Evolutionary conservation across 2,113 vertebrate genomes (phyloP).

Genomic region (Ptychochromis oligacanthus): DNA sequence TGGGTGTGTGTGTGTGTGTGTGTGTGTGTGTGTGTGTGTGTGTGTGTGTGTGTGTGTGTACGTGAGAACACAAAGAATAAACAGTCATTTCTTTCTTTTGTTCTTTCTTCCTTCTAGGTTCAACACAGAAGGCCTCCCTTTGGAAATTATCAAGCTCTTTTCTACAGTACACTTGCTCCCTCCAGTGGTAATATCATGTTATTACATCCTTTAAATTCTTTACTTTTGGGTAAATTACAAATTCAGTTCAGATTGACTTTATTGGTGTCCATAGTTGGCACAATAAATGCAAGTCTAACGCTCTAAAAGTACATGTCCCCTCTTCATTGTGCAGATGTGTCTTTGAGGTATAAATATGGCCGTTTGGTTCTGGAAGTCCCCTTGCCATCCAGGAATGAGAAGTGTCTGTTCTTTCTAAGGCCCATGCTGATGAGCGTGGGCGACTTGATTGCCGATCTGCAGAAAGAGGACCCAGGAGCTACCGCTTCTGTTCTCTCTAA

Average conservation of each 20-base stretch:
- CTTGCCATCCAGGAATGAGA: slow-evolving; percentile 89
- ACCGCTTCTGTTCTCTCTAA: slow-evolving; percentile 74
- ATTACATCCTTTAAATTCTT: slow-evolving; percentile 5
- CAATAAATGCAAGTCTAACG: not conserved
- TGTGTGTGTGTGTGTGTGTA: not conserved
- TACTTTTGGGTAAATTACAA: not conserved
- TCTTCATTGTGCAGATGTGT: slow-evolving; percentile 76
- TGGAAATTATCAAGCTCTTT: slow-evolving; percentile 33
- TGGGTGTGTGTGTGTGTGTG: too few relatives aligned
- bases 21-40: too few relatives aligned
- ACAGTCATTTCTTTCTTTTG: not conserved
- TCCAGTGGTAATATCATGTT: slow-evolving; percentile 69
- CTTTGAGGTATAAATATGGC: slow-evolving; percentile 84
- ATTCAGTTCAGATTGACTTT: not conserved
- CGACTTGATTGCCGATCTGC: slow-evolving; percentile 85
- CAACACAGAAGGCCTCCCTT: slow-evolving; percentile 11
- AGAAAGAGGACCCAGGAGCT: slow-evolving; percentile 87
- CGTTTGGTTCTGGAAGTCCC: slow-evolving; percentile 87
- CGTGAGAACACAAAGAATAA: not conserved
- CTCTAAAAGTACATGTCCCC: not conserved
- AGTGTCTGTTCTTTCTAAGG: slow-evolving; percentile 87
- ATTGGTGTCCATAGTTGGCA: not conserved
- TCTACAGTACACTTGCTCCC: slow-evolving; percentile 68
- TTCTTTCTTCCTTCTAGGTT: slow-evolving; percentile 31
- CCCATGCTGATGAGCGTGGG: slow-evolving; percentile 86